A percentile compares a stretch with the other conserved stretches of the same genome.
phyloP scores from a whole-genome alignment of 2,797 vertebrate species.

The Petrocephalus sullivani region DNA sequence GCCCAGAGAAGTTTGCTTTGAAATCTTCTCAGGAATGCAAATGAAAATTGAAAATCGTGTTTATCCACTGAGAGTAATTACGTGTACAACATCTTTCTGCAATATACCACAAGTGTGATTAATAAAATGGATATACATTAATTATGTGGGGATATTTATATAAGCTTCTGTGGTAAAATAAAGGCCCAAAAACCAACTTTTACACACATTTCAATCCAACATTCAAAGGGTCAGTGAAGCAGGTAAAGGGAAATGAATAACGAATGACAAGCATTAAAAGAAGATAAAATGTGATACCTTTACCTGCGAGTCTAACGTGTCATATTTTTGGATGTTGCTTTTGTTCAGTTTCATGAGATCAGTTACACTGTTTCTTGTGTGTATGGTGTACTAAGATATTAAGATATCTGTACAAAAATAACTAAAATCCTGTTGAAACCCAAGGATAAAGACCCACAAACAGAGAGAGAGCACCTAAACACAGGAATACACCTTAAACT shows the following conservation, averaged over 20 bases:
- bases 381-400: conserved; percentile 4
- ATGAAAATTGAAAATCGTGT: background rate
- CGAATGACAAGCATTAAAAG: background rate
- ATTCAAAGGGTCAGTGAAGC: background rate
- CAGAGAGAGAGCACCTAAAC: background rate
- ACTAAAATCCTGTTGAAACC: background rate
- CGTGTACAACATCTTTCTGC: background rate
- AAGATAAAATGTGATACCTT: background rate
- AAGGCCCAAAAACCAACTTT: background rate
- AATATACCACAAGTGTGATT: background rate
- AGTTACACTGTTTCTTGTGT: background rate
- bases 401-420: background rate
- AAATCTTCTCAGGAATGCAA: background rate
- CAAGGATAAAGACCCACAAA: background rate
- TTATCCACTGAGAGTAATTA: background rate
- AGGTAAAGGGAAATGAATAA: background rate
- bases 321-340: background rate
- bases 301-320: background rate
- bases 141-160: conserved; percentile 10
- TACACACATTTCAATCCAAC: background rate
- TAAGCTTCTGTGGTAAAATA: background rate
- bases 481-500: background rate
- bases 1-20: conserved; percentile 27
- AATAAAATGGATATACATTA: background rate
- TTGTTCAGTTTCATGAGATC: background rate